Base-by-base conservation (phyloP, 2,888 invertebrate species). In the Megaustenia siamemsis region DNA sequence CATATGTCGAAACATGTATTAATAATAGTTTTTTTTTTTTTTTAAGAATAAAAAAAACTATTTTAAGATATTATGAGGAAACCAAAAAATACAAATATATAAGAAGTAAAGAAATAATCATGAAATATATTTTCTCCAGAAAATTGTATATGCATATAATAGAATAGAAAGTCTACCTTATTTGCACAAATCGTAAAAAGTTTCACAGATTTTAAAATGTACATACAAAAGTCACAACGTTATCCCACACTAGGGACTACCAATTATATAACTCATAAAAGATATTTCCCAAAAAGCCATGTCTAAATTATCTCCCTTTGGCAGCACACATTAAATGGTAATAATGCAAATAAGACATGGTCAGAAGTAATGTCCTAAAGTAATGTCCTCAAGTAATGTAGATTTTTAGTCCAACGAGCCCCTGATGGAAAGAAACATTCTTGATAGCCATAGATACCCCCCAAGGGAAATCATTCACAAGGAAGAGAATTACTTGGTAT, bases 381-480 rank as follows among this genome's bases (percentile, higher is more conserved):
- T 82, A 75, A 82, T 82, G 40, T 60, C 75, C 75, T 82, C 82
- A 24, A 32, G 63, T 40, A 63, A 63, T 35, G 63, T 28, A 73
- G 8, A 18, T 68, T 68, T 56, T 35, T n/a, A 10, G 45, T 32
- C 56, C 38, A 24, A 35, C 10, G 28, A 18, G 35, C 80, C 45
- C 69, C 53, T 69, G 53, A 6, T 10, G 10, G 45, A 60, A 56
- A 43, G 43, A 28, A 35, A 40, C 45, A 75, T 75, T 75, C 63
- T 32, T 40, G 56, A n/a, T 63, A 40, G 71, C 32, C 75, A 75
- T 73, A 56, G 28, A 40, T 18, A 32, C 82, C n/a, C n/a, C n/a
- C 40, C 82, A 63, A 75, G 82, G 82, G 82, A 82, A 82, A 82
- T 82, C 82, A 82, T n/a, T 75, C 63, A 82, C 32, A 45, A 35